phyloP scores from a whole-genome alignment of 2,797 vertebrate species.

The Sebastolobus alascanus region DNA sequence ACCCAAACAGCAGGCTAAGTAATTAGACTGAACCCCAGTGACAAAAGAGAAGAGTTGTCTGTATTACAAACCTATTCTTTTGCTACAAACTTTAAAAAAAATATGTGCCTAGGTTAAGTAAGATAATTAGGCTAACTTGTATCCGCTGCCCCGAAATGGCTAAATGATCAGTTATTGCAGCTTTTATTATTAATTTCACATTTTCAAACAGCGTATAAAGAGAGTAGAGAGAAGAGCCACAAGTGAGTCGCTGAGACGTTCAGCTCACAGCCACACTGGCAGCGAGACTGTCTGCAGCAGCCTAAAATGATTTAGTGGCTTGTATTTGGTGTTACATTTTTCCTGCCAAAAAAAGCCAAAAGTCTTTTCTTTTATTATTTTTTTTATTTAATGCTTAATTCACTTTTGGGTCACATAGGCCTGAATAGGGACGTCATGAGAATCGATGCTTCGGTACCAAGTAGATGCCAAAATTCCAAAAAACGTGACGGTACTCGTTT shows the following conservation, averaged over 20 bases:
- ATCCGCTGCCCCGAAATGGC: background rate
- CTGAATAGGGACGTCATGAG: too few relatives aligned
- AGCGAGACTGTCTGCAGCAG: too few relatives aligned
- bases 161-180: background rate
- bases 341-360: too few relatives aligned
- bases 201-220: background rate
- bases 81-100: background rate
- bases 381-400: too few relatives aligned
- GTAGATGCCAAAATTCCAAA: too few relatives aligned
- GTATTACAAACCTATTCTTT: background rate
- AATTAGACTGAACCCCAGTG: background rate
- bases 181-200: constrained; percentile 1
- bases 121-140: background rate
- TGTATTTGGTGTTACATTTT: background rate
- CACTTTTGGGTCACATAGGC: too few relatives aligned
- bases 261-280: background rate
- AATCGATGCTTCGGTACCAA: too few relatives aligned
- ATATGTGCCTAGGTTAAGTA: background rate
- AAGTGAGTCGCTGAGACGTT: background rate
- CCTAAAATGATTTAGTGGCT: background rate
- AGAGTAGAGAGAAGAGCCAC: background rate
- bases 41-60: background rate
- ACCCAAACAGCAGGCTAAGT: background rate
- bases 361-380: too few relatives aligned
- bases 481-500: too few relatives aligned